phyloP scores from a whole-genome alignment of 53 echinoderm and acorn worm genomes.

The Holothuria leucospilota region DNA sequence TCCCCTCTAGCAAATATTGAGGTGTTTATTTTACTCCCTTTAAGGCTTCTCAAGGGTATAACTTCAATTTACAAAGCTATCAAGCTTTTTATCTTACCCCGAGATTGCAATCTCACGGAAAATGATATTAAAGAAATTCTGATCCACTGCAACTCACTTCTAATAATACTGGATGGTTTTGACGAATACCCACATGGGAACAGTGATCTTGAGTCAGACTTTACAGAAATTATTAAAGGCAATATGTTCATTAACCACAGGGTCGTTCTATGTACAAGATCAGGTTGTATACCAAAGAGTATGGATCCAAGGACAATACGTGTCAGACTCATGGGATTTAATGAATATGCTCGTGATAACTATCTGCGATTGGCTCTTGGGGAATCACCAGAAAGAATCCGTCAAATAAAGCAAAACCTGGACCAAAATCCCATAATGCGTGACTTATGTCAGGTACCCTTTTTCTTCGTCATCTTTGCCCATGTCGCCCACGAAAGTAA shows the following conservation, averaged over 20 bases:
- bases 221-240: not conserved
- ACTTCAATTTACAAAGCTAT: not conserved
- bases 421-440: not conserved
- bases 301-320: not conserved
- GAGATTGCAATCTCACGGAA: not conserved
- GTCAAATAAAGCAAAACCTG: not conserved
- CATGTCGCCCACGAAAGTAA: not conserved
- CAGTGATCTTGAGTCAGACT: not conserved
- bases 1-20: not conserved
- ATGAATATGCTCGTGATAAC: not conserved
- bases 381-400: not conserved
- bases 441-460: not conserved
- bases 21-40: slow-evolving; percentile 1
- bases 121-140: not conserved
- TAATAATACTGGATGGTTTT: not conserved
- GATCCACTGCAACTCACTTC: not conserved
- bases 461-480: no score
- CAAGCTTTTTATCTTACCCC: not conserved
- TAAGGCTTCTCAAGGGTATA: not conserved
- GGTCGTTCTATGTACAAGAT: not conserved
- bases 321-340: slow-evolving; percentile 1
- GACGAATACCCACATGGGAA: not conserved
- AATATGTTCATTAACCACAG: not conserved
- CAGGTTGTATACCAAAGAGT: not conserved
- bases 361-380: not conserved